Evolutionary conservation across 2,113 vertebrate species (phyloP), one percentile per base, ranked within the genome.

Genomic region (Desmodus rotundus): DNA sequence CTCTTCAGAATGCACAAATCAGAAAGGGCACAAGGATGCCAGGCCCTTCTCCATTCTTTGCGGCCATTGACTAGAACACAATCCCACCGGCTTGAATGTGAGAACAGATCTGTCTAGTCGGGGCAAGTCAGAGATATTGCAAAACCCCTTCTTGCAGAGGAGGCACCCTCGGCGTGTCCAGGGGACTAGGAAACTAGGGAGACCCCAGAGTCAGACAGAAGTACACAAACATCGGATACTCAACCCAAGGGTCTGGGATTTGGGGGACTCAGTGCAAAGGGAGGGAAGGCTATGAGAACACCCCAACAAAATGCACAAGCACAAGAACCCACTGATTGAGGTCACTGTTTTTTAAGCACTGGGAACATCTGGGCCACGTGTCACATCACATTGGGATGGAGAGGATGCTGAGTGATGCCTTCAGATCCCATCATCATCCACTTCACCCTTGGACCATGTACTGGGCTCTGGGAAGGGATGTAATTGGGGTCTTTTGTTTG

Each of bases 381-480:
- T 97, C 97, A 96, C 83, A 87, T 94, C 96, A 70, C 38, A 73
- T 91, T 45, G 78, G 33, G 70, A 50, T 1, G 0, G 4, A 81
- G 61, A 56, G 72, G 52, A 89, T 70, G 56, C 83, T 10, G 65
- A 97, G 50, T 82, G 96, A 96, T 11, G 61, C 83, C 63, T 89
- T 86, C 16, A 1, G 43, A 17, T 85, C 68, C 52, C 17, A 24
- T 33, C 33, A 36, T 10, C 85, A 33, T 54, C n/a, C 45, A 38
- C 90, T 50, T 50, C 41, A 36, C n/a, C 43, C 65, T 31, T 1
- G 22, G 41, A 92, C 87, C 86, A 24, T 45, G 70, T 1, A 4
- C 83, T 43, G 92, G 89, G 95, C 87, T 82, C 70, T 20, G 17
- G 76, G 70, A 82, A 89, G 38, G 9, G 13, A 89, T 76, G 91